Conservation (phyloP, 2,888 invertebrate genomes). For the Spilarctia lutea region DNA sequence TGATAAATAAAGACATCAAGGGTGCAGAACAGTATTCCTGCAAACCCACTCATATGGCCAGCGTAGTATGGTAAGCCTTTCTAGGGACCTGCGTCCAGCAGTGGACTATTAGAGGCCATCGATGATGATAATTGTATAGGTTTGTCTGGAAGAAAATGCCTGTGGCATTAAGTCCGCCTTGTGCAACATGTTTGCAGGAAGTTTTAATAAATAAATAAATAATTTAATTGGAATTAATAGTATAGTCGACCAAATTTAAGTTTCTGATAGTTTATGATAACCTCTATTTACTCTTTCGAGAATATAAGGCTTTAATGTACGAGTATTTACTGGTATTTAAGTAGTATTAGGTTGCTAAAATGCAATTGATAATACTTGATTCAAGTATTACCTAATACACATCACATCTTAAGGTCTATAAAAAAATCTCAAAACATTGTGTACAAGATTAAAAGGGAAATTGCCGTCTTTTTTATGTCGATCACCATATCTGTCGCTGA, state of each 20-base stretch:
- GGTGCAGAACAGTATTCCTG: too few species aligned
- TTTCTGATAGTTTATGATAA: too few species aligned
- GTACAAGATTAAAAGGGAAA: neutral
- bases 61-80: too few species aligned
- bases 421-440: neutral
- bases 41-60: too few species aligned
- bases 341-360: neutral
- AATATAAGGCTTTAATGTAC: neutral
- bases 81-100: too few species aligned
- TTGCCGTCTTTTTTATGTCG: neutral
- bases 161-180: too few species aligned
- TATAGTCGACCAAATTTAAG: neutral
- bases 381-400: neutral
- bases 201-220: too few species aligned
- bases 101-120: too few species aligned
- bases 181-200: too few species aligned
- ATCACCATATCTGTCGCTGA: constrained; percentile 2
- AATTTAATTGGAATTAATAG: neutral
- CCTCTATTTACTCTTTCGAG: neutral
- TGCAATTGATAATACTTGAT: neutral
- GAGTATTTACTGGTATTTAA: neutral
- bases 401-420: neutral
- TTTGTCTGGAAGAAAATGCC: too few species aligned
- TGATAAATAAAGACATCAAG: too few species aligned
- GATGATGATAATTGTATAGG: too few species aligned